These are phyloP conservation scores for Aramus guarauna DNA, from an alignment of 2,113 vertebrate genomes.

Conservation along the genomic window DNA sequence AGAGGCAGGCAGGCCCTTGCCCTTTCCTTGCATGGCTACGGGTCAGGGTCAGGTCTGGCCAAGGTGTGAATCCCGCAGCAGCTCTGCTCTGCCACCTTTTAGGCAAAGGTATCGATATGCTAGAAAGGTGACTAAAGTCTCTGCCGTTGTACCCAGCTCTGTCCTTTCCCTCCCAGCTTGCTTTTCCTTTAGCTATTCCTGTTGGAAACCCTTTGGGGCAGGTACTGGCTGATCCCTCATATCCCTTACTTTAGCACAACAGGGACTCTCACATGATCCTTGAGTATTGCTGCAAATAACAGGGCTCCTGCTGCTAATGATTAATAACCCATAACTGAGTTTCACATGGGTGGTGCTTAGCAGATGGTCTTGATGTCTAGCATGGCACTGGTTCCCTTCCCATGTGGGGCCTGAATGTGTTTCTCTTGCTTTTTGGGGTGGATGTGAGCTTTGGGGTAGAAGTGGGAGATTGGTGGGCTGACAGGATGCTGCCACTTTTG, in stretches of 20 bases:
- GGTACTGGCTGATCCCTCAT: neutral
- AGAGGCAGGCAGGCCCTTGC: neutral
- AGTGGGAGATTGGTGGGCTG: neutral
- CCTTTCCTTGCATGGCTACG: neutral
- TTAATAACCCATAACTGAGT: conserved; percentile 22
- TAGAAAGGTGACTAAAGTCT: neutral
- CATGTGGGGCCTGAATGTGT: neutral
- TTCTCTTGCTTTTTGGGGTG: neutral
- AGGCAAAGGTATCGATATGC: neutral
- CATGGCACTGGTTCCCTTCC: neutral
- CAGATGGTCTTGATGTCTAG: conserved; percentile 4
- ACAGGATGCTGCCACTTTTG: neutral
- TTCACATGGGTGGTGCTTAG: neutral
- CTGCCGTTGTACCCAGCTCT: neutral
- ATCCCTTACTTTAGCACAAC: neutral
- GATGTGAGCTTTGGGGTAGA: neutral
- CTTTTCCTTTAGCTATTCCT: neutral
- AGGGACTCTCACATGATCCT: neutral
- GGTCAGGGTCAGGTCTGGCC: neutral
- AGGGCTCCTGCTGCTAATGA: neutral
- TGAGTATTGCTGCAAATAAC: neutral
- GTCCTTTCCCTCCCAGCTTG: neutral
- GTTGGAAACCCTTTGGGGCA: neutral
- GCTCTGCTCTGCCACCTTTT: neutral
- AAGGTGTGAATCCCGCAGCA: neutral